Percentiles rank a stretch among this genome's conserved stretches.
Conservation (phyloP, 2,113 vertebrate species). For the Eleginops maclovinus region DNA sequence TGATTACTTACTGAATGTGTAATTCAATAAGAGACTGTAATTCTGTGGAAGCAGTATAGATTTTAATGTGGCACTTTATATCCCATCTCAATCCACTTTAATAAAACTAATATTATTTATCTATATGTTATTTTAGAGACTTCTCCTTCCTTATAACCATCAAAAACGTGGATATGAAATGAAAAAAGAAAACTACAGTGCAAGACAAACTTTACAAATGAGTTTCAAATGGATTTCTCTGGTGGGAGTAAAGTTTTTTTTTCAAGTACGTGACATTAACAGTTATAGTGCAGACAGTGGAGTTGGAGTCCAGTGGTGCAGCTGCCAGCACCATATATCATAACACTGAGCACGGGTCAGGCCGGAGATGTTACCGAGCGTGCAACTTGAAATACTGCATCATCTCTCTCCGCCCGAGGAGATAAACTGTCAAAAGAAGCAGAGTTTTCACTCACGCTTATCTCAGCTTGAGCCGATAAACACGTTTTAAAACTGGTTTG, state of each 20-base stretch:
- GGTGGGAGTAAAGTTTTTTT: neutral
- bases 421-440: conserved; percentile 4
- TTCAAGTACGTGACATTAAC: neutral
- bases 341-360: conserved; percentile 30
- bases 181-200: neutral
- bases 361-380: conserved; percentile 21
- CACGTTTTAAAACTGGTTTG: neutral
- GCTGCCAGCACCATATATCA: conserved; percentile 39
- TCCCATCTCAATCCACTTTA: neutral
- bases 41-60: conserved; percentile 22
- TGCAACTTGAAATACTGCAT: conserved; percentile 23
- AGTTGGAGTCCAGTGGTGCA: conserved; percentile 29
- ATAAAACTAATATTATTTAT: neutral
- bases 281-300: neutral
- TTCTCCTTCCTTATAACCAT: neutral
- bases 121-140: neutral
- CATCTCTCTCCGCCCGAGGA: neutral
- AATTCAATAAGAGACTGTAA: conserved; percentile 33
- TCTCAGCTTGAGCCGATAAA: conserved; percentile 1
- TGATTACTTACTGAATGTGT: conserved; percentile 43
- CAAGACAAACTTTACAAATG: conserved; percentile 4
- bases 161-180: neutral
- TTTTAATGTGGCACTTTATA: conserved; percentile 11
- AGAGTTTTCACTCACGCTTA: neutral
- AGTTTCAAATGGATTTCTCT: neutral